A percentile compares a stretch with the other conserved stretches of the same genome.
Evolutionary conservation across 2,888 invertebrate genomes (phyloP).

Genomic region (Timandra comae): DNA sequence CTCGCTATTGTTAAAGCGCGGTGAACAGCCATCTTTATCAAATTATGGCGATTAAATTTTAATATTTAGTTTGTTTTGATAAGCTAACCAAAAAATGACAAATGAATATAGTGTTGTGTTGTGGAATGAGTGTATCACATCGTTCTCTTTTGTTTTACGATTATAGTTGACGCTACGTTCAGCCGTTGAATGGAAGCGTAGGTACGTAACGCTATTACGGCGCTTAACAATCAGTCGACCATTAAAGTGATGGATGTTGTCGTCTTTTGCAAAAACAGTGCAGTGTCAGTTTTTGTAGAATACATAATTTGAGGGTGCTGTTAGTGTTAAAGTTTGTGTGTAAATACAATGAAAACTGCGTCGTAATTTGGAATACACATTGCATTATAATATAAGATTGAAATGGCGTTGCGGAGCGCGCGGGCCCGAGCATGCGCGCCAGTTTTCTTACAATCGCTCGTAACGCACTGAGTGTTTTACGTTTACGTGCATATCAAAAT

Average conservation of each 20-base stretch:
- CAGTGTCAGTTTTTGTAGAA: constrained; percentile 63
- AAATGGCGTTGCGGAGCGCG: constrained; percentile 76
- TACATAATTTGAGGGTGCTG: constrained; percentile 56
- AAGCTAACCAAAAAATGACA: constrained; percentile 55
- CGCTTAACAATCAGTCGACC: constrained; percentile 66
- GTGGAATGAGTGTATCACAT: constrained; percentile 53
- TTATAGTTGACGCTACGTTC: constrained; percentile 51
- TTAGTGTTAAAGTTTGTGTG: constrained; percentile 57
- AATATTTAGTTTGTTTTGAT: constrained; percentile 49
- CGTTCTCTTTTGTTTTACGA: constrained; percentile 74
- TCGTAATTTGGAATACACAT: constrained; percentile 72
- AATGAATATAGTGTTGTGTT: constrained; percentile 50
- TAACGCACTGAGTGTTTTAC: constrained; percentile 75
- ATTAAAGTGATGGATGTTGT: constrained; percentile 73
- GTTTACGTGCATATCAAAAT: constrained; percentile 79
- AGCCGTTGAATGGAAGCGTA: constrained; percentile 69
- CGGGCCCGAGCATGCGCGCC: constrained; percentile 76
- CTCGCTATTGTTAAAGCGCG: constrained; percentile 74
- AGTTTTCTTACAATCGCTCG: constrained; percentile 67
- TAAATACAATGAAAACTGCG: constrained; percentile 68
- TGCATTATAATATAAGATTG: constrained; percentile 67
- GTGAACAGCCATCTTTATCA: constrained; percentile 76
- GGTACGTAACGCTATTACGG: constrained; percentile 59
- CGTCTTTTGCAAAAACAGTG: constrained; percentile 68
- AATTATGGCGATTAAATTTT: constrained; percentile 69